Evolutionary conservation across 2,113 vertebrate species (phyloP), one percentile per base, ranked within the genome.

Genomic region (Scomber japonicus): DNA sequence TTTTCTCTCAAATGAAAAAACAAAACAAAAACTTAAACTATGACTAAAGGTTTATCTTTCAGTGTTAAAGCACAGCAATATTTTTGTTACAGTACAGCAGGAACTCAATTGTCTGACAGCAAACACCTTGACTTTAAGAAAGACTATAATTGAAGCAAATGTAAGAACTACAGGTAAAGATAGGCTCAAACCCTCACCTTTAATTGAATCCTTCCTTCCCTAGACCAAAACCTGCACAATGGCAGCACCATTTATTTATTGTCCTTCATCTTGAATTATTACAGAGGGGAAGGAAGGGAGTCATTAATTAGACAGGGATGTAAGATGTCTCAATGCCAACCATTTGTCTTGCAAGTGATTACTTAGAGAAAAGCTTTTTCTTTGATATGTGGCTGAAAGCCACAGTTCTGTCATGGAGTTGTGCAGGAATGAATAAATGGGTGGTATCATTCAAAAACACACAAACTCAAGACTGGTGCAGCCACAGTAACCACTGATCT

Each of bases 331-430:
- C 84, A 81, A 87, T 83, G 86, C 89, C 89, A 87, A 76, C 86
- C 81, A 90, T 93, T 91, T 88, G 87, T 93, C 90, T 91, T 84
- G 63, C 76, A 72, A 89, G 83, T 88, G 80, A 91, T 93, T 89
- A 89, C 90, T 87, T 88, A 88, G 72, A 82, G 81, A 73, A 84
- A 79, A 72, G 78, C 75, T 79, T 74, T 89, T 72, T 76, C 65
- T 81, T 63, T 83, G 71, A 87, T 82, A 75, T 21, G 72, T 82
- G 75, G 84, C 85, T 65, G 82, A 80, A 78, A 90, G 83, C 77
- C 65, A 67, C 71, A 27, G 71, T 76, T 19, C 80, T 86, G 71
- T 69, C 46, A 4, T 69, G 17, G 67, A 61, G 35, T 50, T 60
- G 53, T 51, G 64, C 62, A 71, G 21, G 44, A 78, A 75, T 62